These are phyloP conservation scores for Ectropis crepuscularia DNA, from an alignment of 2,888 invertebrate species.

Conservation along the genomic window DNA sequence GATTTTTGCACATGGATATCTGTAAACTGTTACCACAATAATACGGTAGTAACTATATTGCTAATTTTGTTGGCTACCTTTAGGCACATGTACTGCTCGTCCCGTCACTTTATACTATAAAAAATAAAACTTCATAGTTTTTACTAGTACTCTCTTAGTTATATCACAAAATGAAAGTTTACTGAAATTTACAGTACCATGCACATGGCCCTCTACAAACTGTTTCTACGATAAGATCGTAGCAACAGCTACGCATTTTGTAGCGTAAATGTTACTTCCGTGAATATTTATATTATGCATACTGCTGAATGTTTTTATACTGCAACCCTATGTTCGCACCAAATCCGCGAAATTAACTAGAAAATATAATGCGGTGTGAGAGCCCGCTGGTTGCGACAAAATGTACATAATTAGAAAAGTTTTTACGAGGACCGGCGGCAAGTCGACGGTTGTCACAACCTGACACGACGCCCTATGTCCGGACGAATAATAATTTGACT, in stretches of 20 bases:
- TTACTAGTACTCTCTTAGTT: too few relatives aligned
- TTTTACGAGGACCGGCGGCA: slow-evolving; percentile 77
- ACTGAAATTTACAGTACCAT: too few relatives aligned
- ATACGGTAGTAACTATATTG: too few relatives aligned
- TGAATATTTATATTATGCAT: neutral
- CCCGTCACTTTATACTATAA: too few relatives aligned
- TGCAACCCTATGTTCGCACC: slow-evolving; percentile 59
- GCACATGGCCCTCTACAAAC: neutral
- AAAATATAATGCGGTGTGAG: slow-evolving; percentile 74
- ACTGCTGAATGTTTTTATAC: slow-evolving; percentile 1
- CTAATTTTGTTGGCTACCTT: too few relatives aligned
- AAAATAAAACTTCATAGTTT: too few relatives aligned
- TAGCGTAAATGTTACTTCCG: neutral
- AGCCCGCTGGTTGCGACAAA: slow-evolving; percentile 73
- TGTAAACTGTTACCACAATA: too few relatives aligned
- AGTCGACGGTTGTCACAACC: slow-evolving; percentile 75
- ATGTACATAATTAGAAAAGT: slow-evolving; percentile 84
- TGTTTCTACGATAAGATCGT: neutral
- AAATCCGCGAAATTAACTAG: slow-evolving; percentile 75
- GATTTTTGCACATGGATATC: too few relatives aligned
- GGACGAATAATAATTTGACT: slow-evolving; percentile 74
- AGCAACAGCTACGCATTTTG: slow-evolving; percentile 3
- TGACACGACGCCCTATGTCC: slow-evolving; percentile 71
- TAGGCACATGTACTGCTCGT: too few relatives aligned
- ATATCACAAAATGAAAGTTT: too few relatives aligned